Percentiles rank a stretch among this genome's conserved stretches.
These are phyloP conservation scores for Corynorhinus townsendii DNA, from an alignment of 2,113 vertebrate genomes.

Conservation along the genomic window DNA sequence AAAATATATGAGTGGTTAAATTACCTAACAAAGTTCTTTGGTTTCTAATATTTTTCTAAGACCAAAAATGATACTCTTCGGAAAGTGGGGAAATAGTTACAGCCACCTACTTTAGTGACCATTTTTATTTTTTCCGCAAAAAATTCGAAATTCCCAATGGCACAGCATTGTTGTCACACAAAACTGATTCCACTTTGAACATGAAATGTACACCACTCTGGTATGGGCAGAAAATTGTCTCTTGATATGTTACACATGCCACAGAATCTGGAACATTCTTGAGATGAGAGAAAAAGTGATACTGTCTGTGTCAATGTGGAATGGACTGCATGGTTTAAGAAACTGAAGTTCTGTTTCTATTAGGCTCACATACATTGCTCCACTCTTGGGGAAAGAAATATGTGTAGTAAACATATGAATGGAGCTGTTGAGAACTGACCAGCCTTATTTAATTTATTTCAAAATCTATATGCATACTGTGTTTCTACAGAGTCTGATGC, in stretches of 20 bases:
- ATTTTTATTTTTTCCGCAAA: constrained; percentile 28
- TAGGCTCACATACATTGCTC: background rate
- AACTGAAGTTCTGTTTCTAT: constrained; percentile 29
- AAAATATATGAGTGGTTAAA: background rate
- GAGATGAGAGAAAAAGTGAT: constrained; percentile 36
- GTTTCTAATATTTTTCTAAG: constrained; percentile 46
- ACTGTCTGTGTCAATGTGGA: constrained; percentile 1
- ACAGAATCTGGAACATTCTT: background rate
- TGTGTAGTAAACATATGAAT: constrained; percentile 27
- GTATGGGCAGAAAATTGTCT: constrained; percentile 11
- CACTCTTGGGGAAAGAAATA: constrained; percentile 4
- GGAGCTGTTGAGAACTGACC: background rate
- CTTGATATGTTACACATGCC: constrained; percentile 24
- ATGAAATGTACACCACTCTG: background rate
- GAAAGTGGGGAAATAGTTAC: constrained; percentile 9
- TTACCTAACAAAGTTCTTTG: background rate
- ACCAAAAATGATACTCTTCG: constrained; percentile 13
- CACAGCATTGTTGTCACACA: background rate
- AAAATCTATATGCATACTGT: background rate
- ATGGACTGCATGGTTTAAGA: background rate
- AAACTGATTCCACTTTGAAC: background rate
- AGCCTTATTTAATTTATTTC: constrained; percentile 11
- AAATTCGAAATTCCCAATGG: constrained; percentile 20
- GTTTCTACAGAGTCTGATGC: background rate
- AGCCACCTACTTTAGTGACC: background rate